Conservation (phyloP, 2,888 invertebrate genomes). For the Agonopterix arenella region DNA sequence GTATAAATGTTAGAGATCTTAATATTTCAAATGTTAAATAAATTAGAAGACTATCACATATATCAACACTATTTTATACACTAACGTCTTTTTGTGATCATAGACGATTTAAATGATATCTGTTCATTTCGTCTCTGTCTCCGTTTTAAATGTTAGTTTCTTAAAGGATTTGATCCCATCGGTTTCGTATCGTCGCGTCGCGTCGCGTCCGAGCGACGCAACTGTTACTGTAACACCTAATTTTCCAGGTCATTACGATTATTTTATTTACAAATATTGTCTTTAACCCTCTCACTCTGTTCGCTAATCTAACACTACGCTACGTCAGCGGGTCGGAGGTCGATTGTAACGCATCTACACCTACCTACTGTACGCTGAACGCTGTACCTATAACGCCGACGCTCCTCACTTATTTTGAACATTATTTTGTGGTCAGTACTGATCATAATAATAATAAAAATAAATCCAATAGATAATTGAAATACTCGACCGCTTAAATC, state of each 20-base stretch:
- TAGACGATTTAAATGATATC: constrained; percentile 60
- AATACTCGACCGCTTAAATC: constrained; percentile 68
- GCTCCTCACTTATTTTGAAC: constrained; percentile 57
- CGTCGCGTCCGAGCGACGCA: constrained; percentile 27
- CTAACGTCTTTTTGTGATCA: constrained; percentile 71
- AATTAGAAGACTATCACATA: constrained; percentile 75
- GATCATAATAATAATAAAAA: constrained; percentile 46
- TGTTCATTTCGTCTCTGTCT: constrained; percentile 56
- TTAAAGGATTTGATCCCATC: constrained; percentile 78
- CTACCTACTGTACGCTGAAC: constrained; percentile 31
- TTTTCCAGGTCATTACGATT: constrained; percentile 69
- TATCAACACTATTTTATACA: constrained; percentile 71
- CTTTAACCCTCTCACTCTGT: constrained; percentile 78
- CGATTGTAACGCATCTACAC: constrained; percentile 63
- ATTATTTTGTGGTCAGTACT: constrained; percentile 54
- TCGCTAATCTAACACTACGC: constrained; percentile 71
- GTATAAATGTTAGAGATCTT: constrained; percentile 61
- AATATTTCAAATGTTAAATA: constrained; percentile 62
- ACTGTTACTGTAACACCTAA: constrained; percentile 63
- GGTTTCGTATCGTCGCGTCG: constrained; percentile 68
- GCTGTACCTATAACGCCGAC: constrained; percentile 27
- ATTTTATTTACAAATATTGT: constrained; percentile 78
- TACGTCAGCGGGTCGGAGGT: constrained; percentile 67
- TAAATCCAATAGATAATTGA: constrained; percentile 58
- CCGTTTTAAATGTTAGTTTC: constrained; percentile 71